Evolutionary conservation across 2,888 invertebrate genomes (phyloP).

Genomic region (Candidula unifasciata): DNA sequence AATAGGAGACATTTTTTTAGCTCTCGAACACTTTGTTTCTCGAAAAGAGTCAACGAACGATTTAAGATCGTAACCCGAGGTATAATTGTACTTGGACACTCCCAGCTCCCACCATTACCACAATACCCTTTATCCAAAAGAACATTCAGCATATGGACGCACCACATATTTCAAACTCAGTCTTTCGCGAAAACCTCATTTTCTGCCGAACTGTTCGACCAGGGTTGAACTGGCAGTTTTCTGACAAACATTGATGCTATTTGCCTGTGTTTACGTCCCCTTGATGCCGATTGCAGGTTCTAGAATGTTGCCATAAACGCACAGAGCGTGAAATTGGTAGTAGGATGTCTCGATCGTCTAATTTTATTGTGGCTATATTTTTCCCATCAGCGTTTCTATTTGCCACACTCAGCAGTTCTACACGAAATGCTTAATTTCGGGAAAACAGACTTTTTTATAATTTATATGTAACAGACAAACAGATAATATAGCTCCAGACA

Average conservation of each 20-base stretch:
- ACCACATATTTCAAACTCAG: not conserved
- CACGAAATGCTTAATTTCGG: not conserved
- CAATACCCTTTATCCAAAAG: not conserved
- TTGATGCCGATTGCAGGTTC: slow-evolving; percentile 19
- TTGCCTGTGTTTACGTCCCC: slow-evolving; percentile 22
- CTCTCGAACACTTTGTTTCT: too few species aligned
- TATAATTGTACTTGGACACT: too few species aligned
- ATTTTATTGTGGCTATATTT: slow-evolving; percentile 24
- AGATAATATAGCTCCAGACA: not conserved
- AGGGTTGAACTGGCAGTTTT: slow-evolving; percentile 16
- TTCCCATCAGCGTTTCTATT: not conserved
- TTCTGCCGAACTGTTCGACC: slow-evolving; percentile 25
- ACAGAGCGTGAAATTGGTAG: slow-evolving; percentile 40
- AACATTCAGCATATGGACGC: not conserved
- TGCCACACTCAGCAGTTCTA: too few species aligned
- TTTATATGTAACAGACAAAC: too few species aligned
- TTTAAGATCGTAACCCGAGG: too few species aligned
- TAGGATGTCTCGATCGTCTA: slow-evolving; percentile 15
- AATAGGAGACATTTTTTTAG: too few species aligned
- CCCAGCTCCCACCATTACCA: too few species aligned
- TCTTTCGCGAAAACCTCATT: slow-evolving; percentile 30
- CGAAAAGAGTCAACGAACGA: too few species aligned
- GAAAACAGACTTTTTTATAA: not conserved
- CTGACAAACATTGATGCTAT: slow-evolving; percentile 24
- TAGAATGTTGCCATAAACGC: slow-evolving; percentile 26